These are phyloP conservation scores for Eristalis intricaria DNA, from an alignment of 2,888 invertebrate species.

Conservation along the genomic window DNA sequence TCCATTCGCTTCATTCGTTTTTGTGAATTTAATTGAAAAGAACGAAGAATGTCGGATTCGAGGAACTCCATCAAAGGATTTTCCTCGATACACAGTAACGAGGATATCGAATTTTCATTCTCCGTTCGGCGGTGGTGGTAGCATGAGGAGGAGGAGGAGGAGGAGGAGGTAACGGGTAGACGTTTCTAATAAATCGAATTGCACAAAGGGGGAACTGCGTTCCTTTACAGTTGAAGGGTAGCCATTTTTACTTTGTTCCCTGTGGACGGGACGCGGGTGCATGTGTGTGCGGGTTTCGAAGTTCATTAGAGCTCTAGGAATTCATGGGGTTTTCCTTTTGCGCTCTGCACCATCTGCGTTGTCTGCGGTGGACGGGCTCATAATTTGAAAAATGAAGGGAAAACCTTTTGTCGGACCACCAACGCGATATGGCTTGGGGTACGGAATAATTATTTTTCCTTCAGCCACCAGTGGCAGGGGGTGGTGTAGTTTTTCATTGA, in stretches of 20 bases:
- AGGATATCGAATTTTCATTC: neutral
- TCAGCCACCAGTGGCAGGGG: neutral
- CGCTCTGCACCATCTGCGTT: neutral
- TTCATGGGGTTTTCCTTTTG: neutral
- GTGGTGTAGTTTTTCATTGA: neutral
- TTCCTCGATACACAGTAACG: neutral
- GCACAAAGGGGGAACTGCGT: neutral
- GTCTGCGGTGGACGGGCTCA: neutral
- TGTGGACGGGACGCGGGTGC: neutral
- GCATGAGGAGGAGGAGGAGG: too few species aligned
- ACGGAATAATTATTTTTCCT: neutral
- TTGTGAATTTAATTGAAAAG: neutral
- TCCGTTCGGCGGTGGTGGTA: neutral
- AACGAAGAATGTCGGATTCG: neutral
- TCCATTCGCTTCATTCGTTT: neutral
- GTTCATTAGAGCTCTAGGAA: neutral
- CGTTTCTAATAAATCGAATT: neutral
- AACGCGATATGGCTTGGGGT: neutral
- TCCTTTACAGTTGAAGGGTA: neutral
- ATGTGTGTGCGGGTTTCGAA: neutral
- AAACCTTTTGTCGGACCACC: neutral
- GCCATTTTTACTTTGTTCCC: neutral
- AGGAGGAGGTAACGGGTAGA: neutral
- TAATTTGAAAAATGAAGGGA: neutral
- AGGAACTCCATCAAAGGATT: conserved; percentile 1